Evolutionary conservation across 2,888 invertebrate species (phyloP).

Genomic region (Criorhina ranunculi): DNA sequence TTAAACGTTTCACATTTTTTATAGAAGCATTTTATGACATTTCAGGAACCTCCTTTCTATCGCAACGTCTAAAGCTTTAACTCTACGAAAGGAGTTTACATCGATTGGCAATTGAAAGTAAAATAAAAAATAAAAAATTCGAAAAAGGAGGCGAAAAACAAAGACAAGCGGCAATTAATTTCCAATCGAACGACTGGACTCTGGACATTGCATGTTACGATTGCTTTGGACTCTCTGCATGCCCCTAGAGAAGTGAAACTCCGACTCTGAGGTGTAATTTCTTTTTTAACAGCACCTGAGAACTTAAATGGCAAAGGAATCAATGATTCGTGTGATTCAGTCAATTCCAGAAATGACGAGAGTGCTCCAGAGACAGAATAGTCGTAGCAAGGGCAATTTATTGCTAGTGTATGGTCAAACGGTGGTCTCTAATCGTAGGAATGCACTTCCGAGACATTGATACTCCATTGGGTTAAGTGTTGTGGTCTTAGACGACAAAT

Average conservation of each 20-base stretch:
- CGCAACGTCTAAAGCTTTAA: not conserved
- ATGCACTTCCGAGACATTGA: conserved; percentile 39
- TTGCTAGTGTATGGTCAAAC: conserved; percentile 5
- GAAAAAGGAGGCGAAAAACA: conserved; percentile 55
- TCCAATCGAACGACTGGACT: conserved; percentile 59
- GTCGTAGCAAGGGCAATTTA: conserved; percentile 32
- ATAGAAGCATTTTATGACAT: conserved; percentile 63
- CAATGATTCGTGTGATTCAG: conserved; percentile 59
- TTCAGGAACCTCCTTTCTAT: conserved; percentile 49
- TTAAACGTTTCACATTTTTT: conserved; percentile 72
- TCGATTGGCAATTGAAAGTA: not conserved
- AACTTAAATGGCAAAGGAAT: conserved; percentile 51
- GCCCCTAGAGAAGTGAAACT: not conserved
- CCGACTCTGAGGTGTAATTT: conserved; percentile 20
- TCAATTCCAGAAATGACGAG: conserved; percentile 32
- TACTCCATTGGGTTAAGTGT: conserved; percentile 21
- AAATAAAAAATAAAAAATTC: conserved; percentile 29
- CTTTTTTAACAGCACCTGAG: conserved; percentile 52
- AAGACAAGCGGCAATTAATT: conserved; percentile 70
- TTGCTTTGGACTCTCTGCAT: conserved; percentile 7
- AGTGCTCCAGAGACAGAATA: conserved; percentile 4
- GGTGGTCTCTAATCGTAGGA: not conserved
- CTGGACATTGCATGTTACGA: conserved; percentile 54
- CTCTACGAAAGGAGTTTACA: not conserved
- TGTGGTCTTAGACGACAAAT: conserved; percentile 18